Evolutionary conservation across 2,113 vertebrate genomes (phyloP), one percentile per base, ranked within the genome.

Genomic region (Urocitellus parryii): DNA sequence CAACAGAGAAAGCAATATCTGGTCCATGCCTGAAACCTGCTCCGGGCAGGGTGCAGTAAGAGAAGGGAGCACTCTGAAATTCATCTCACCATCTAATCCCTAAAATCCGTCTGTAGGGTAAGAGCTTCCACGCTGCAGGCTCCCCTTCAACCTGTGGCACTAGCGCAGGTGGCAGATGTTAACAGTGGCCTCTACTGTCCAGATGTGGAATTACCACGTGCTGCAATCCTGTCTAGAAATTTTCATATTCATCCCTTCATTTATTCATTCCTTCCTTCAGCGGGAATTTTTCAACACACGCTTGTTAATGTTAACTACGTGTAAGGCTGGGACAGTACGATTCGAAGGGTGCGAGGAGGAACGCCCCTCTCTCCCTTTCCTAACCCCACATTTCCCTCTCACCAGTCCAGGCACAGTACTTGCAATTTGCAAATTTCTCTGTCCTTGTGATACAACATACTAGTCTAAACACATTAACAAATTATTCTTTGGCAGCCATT

Each of bases 111-210:
- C 53, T 88, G 91, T 42, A 65, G 56, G 65, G 18, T 45, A 85
- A 82, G 73, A 92, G 61, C 73, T 67, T 74, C 89, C 51, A 72
- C 0, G 29, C n/a, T 63, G 77, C 39, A 37, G 53, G 17, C 42
- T 37, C 86, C 20, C 32, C 32, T 14, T 29, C 53, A 34, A 4
- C 1, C n/a, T 65, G 65, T 53, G 56, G 27, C 27, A 7, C 14
- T 11, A 37, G 20, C 45, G 51, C 11, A 37, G 34, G 14, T 32
- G 48, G 67, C 87, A 78, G 58, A 77, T 93, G 89, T 91, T 74
- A 87, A 91, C 91, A 95, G 91, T 34, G 96, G 79, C 96, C 89
- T 95, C 97, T 96, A 73, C 91, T 76, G 96, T 37, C 93, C 89
- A 96, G 89, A 79, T 0, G 0, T 25, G 51, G 95, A 91, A 96